Evolutionary conservation across 2,113 vertebrate species (phyloP).

Genomic region (Bos indicus): DNA sequence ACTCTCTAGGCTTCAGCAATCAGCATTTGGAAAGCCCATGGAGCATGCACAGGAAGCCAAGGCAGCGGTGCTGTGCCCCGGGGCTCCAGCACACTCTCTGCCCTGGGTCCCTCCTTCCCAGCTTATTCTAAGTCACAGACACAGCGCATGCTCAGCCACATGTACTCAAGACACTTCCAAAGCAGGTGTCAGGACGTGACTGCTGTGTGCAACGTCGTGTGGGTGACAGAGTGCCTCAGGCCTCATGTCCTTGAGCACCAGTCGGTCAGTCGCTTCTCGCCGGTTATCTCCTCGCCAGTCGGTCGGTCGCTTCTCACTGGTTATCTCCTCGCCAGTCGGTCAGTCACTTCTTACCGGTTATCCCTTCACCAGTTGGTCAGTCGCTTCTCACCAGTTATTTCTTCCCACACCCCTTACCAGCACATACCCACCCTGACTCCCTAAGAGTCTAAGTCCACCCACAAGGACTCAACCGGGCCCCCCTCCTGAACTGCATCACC

Average conservation of each 20-base stretch:
- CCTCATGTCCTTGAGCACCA: not conserved
- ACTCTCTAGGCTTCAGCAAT: not conserved
- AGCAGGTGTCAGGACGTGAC: too few species aligned
- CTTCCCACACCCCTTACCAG: not conserved
- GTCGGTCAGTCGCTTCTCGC: too few species aligned
- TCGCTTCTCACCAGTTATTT: not conserved
- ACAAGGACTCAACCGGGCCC: not conserved
- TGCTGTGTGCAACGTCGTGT: fast-evolving
- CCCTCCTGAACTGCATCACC: not conserved
- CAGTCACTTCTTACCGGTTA: not conserved
- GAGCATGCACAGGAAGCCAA: fast-evolving
- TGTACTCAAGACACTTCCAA: too few species aligned
- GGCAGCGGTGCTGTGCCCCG: not conserved
- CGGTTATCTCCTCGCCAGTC: too few species aligned
- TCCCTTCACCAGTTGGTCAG: too few species aligned
- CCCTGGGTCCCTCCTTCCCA: fast-evolving
- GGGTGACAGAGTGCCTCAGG: not conserved
- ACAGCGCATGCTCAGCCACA: fast-evolving
- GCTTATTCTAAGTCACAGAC: too few species aligned
- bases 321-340: too few species aligned
- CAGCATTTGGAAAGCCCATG: not conserved
- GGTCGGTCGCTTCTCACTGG: too few species aligned
- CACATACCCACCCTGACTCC: not conserved
- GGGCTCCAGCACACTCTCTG: not conserved
- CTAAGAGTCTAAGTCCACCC: too few species aligned